Percentiles rank a stretch among this genome's conserved stretches.
These are phyloP conservation scores for Montipora capitata DNA, from an alignment of 92 coral and sea anemone species.

Conservation along the genomic window DNA sequence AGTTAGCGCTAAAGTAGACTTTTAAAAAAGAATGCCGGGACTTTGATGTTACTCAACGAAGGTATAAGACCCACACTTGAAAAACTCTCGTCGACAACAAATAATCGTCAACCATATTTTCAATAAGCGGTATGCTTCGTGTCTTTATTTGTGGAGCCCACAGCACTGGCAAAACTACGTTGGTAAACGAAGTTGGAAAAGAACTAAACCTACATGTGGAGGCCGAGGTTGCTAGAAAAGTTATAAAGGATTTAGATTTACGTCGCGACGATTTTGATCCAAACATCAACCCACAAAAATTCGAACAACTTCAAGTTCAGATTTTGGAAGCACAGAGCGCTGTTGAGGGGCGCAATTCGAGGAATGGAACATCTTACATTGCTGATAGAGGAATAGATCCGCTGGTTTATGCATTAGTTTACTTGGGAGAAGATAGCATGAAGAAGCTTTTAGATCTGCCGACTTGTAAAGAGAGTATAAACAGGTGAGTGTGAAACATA, in stretches of 20 bases:
- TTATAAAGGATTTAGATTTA: slow-evolving; percentile 76
- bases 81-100: background rate
- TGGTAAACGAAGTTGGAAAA: slow-evolving; percentile 72
- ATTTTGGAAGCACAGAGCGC: slow-evolving; percentile 83
- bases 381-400: slow-evolving; percentile 97
- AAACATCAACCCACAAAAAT: slow-evolving; percentile 29
- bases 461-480: slow-evolving; percentile 73
- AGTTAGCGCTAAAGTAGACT: too few species aligned
- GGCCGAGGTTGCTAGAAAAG: slow-evolving; percentile 89
- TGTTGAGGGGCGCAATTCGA: slow-evolving; percentile 61
- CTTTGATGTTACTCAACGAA: too few species aligned
- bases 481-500: slow-evolving; percentile 64
- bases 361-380: slow-evolving; percentile 70
- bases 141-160: slow-evolving; percentile 97
- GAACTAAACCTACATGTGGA: slow-evolving; percentile 64
- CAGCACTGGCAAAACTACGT: slow-evolving; percentile 94
- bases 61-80: too few species aligned
- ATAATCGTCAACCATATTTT: too few species aligned
- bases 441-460: slow-evolving; percentile 59
- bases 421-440: slow-evolving; percentile 76
- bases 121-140: slow-evolving; percentile 45
- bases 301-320: slow-evolving; percentile 31
- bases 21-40: too few species aligned
- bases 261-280: slow-evolving; percentile 93
- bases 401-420: slow-evolving; percentile 83